Evolutionary conservation across 2,888 invertebrate genomes (phyloP).

Genomic region (Ariolimax columbianus): DNA sequence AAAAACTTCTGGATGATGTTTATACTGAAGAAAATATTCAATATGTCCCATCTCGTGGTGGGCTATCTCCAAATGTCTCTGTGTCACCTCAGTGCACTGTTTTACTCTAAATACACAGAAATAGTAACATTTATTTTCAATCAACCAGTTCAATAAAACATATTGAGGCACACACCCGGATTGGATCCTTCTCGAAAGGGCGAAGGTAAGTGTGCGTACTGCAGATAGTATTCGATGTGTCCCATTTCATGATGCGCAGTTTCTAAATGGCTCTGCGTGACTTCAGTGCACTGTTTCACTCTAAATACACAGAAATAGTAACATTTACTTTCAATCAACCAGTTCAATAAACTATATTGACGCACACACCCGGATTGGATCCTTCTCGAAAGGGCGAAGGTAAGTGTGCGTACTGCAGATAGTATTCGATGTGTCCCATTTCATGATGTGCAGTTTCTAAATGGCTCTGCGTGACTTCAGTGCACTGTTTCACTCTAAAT

Average conservation of each 20-base stretch:
- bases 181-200: conserved; percentile 88
- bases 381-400: conserved; percentile 82
- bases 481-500: conserved; percentile 55
- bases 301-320: conserved; percentile 20
- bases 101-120: conserved; percentile 34
- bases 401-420: conserved; percentile 73
- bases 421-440: conserved; percentile 78
- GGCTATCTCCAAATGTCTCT: conserved; percentile 70
- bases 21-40: conserved; percentile 76
- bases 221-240: conserved; percentile 76
- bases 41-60: conserved; percentile 79
- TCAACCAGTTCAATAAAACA: neutral
- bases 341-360: neutral
- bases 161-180: conserved; percentile 82
- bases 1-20: conserved; percentile 81
- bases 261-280: conserved; percentile 65
- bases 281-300: conserved; percentile 55
- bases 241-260: conserved; percentile 79
- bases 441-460: conserved; percentile 77
- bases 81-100: conserved; percentile 52
- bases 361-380: neutral
- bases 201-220: conserved; percentile 75
- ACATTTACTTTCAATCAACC: neutral
- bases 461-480: conserved; percentile 60
- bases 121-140: neutral